Base-by-base conservation (phyloP, 2,888 invertebrate species). In the Boloria selene region DNA sequence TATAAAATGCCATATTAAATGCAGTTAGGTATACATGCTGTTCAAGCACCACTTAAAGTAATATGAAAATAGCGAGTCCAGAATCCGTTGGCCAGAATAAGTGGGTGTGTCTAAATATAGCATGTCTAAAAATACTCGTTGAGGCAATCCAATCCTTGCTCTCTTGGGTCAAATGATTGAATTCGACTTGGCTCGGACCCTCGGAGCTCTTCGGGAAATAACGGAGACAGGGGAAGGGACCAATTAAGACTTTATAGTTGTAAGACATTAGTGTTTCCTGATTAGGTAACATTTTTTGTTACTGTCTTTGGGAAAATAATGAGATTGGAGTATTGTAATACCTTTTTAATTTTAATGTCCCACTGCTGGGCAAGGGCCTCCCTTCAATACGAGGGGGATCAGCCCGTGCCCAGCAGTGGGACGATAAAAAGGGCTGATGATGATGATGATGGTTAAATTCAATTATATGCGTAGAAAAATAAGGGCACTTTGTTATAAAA, bases 101-200 rank as follows among this genome's bases (percentile, higher is more conserved):
- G 77, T 77, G 76, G 76, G 76, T 70, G 74, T 56, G 53, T 72
- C 74, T 76, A 75, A 73, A 72, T 76, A 74, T 77, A 76, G 73
- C 68, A 10, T 59, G 42, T 69, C 77, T 77, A 75, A 75, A 75
- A 70, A 76, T 76, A 74, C 55, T 61, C 62, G 50, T 64, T 67
- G 65, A 38, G 61, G 65, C 61, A 64, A 69, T 67, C 47, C 65
- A 31, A 51, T 42, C 63, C 62, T 65, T 60, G 62, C 55, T 62
- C 60, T 64, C 69, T 66, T 47, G 51, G 13, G 56, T 45, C 60
- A 31, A 47, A 64, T 59, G 62, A 49, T 55, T 53, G 50, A 65
- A 62, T 49, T 53, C 49, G 44, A 64, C 64, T 64, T 56, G 44
- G 31, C 51, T 45, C 4, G 45, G 50, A 61, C 54, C 63, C 65